Percentiles rank a stretch among this genome's conserved stretches.
Conservation (phyloP, 1,140 invertebrate genomes). For the Cotesia typhae region DNA sequence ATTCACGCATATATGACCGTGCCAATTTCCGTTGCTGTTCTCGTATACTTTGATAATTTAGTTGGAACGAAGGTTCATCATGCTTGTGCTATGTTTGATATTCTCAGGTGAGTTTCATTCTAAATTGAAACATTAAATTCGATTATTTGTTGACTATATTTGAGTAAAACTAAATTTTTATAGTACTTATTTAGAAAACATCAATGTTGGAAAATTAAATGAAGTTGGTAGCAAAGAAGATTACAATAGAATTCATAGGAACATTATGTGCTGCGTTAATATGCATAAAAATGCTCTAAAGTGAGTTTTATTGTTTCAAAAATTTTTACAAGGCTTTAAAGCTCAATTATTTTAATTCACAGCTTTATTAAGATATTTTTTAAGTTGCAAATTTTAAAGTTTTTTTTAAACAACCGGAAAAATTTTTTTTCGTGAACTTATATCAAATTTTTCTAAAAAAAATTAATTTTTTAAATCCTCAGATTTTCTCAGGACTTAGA, state of each 20-base stretch:
- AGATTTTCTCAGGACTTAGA: constrained; percentile 5
- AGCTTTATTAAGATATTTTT: too few relatives aligned
- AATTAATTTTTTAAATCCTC: not conserved
- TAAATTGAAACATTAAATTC: not conserved
- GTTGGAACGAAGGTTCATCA: constrained; percentile 32
- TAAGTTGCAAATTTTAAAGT: too few relatives aligned
- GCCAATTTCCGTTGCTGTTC: constrained; percentile 14
- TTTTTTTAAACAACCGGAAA: too few relatives aligned
- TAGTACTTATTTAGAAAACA: constrained; percentile 4
- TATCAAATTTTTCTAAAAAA: not conserved
- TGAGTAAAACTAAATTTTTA: not conserved
- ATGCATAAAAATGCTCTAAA: not conserved
- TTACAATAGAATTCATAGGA: not conserved
- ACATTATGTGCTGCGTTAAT: not conserved
- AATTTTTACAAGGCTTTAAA: too few relatives aligned
- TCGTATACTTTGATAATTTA: constrained; percentile 32
- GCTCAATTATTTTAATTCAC: too few relatives aligned
- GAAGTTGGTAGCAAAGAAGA: not conserved
- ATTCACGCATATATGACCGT: constrained; percentile 34
- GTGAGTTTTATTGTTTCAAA: not conserved
- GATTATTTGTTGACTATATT: not conserved
- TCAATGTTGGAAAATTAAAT: not conserved
- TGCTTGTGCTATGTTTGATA: constrained; percentile 32
- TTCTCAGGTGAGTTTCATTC: constrained; percentile 12
- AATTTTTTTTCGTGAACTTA: too few relatives aligned